Percentiles rank a stretch among this genome's conserved stretches.
Evolutionary conservation across 2,113 vertebrate species (phyloP).

Genomic region (Rallus limicola): DNA sequence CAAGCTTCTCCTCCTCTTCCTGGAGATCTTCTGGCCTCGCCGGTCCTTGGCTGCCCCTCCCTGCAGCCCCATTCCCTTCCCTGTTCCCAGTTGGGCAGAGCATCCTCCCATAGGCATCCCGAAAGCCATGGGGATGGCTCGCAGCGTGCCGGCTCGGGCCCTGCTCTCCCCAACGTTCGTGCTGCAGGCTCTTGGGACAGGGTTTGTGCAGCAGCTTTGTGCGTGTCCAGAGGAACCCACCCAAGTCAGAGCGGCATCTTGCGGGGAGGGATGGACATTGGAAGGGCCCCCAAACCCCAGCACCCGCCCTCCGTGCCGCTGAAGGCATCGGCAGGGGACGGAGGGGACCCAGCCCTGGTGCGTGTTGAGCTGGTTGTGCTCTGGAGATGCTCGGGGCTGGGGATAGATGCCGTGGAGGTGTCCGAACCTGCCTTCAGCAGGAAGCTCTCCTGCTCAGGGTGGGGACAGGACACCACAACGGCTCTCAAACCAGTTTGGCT

Average conservation of each 20-base stretch:
- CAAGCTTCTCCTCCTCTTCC: too few relatives aligned
- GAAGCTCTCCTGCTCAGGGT: not conserved
- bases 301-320: too few relatives aligned
- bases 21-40: not conserved
- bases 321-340: too few relatives aligned
- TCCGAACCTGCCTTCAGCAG: not conserved
- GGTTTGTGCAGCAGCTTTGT: not conserved
- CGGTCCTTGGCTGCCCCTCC: not conserved
- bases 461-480: too few relatives aligned
- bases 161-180: too few relatives aligned
- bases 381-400: not conserved
- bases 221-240: not conserved
- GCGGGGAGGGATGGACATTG: too few relatives aligned
- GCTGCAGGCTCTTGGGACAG: too few relatives aligned
- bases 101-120: not conserved
- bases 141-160: accelerated
- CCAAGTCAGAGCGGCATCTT: too few relatives aligned
- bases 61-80: not conserved
- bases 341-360: not conserved
- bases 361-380: not conserved
- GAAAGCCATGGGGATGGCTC: not conserved
- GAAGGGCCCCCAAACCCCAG: too few relatives aligned
- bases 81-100: not conserved
- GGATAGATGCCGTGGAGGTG: not conserved
- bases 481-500: not conserved